phyloP scores from a whole-genome alignment of 2,113 vertebrate genomes.

The Mormyrus lacerda region DNA sequence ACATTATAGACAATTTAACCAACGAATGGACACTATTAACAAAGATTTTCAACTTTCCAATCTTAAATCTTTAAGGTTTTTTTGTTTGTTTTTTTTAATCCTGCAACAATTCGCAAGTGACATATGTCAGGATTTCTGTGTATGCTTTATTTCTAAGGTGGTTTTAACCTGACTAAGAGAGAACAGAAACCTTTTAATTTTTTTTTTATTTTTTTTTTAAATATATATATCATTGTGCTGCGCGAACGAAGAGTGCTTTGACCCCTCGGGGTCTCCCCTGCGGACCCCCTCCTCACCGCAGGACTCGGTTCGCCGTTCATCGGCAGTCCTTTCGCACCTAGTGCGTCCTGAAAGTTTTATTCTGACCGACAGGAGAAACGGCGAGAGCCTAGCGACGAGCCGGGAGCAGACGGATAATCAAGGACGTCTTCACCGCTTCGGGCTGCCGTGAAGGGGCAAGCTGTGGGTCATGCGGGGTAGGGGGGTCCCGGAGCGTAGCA shows the following conservation, averaged over 20 bases:
- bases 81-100: neutral
- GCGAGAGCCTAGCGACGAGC: neutral
- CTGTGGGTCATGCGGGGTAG: conserved; percentile 74
- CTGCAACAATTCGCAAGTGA: neutral
- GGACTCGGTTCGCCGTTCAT: no score
- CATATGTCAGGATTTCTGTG: neutral
- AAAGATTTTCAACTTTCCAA: neutral
- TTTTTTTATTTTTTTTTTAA: no score
- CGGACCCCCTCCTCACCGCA: neutral
- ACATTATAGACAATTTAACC: neutral
- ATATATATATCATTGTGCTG: neutral
- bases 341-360: neutral
- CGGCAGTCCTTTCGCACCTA: neutral
- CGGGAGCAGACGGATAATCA: neutral
- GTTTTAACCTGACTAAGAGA: neutral
- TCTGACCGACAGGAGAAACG: neutral
- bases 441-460: conserved; percentile 36
- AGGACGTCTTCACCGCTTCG: conserved; percentile 20
- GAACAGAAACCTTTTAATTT: neutral
- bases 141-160: neutral
- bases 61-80: neutral
- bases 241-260: neutral
- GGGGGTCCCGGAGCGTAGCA: conserved; percentile 57
- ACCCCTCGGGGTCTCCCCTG: neutral
- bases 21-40: neutral